phyloP scores from a whole-genome alignment of 2,888 invertebrate genomes.

The Siphlonurus alternatus region DNA sequence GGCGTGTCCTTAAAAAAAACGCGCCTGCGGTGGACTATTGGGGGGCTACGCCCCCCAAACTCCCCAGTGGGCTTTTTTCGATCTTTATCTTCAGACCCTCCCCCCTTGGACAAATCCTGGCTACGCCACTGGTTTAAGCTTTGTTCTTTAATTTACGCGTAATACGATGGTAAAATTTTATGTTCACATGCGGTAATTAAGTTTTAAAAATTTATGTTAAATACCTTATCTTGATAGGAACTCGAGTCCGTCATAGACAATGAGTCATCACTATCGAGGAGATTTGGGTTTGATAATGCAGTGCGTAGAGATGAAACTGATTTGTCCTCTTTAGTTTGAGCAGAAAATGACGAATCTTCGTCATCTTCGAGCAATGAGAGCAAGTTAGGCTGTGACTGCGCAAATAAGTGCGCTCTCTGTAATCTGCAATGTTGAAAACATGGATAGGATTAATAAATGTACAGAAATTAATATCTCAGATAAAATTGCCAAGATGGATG shows the following conservation, averaged over 20 bases:
- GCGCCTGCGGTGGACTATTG: no score
- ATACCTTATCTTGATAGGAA: constrained; percentile 12
- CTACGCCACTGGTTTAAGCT: no score
- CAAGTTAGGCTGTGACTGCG: constrained; percentile 43
- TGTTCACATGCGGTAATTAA: no score
- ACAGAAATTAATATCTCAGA: not conserved
- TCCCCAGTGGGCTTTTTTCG: no score
- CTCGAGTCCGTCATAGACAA: constrained; percentile 4
- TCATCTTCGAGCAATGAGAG: constrained; percentile 38
- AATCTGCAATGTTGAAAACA: constrained; percentile 23
- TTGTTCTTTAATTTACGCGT: no score
- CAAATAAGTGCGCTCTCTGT: constrained; percentile 38
- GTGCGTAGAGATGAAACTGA: constrained; percentile 15
- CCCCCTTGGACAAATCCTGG: no score
- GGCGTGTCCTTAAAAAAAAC: no score
- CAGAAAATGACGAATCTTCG: constrained; percentile 23
- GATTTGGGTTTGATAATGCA: constrained; percentile 22
- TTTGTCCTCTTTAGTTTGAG: constrained; percentile 33
- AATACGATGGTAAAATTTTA: no score
- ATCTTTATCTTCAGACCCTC: no score
- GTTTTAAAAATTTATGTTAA: no score
- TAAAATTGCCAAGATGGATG: not conserved
- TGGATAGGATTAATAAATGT: no score
- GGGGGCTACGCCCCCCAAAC: no score
- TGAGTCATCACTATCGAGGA: constrained; percentile 17